Evolutionary conservation across 2,797 vertebrate genomes (phyloP).

Genomic region (Phrynocephalus vlangalii): DNA sequence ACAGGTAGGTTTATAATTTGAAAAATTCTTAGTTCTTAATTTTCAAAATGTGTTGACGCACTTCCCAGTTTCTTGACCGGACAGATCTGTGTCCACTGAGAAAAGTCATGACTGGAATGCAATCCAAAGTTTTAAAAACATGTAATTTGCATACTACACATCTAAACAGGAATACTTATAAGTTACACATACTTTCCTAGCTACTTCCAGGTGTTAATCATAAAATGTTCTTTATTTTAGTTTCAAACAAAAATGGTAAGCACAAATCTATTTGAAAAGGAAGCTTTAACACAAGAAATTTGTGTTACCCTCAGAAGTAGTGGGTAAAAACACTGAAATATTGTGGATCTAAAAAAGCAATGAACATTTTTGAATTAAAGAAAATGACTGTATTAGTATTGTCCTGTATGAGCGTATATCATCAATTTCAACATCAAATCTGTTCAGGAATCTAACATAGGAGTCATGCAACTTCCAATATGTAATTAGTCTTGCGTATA

Average conservation of each 20-base stretch:
- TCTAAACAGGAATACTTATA: background rate
- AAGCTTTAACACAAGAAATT: conserved; percentile 11
- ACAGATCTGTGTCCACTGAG: no score
- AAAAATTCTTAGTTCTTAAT: background rate
- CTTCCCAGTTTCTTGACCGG: background rate
- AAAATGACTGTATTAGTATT: no score
- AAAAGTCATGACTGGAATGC: background rate
- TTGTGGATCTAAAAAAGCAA: no score
- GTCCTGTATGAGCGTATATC: no score
- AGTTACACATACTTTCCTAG: background rate
- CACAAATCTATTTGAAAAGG: conserved; percentile 11
- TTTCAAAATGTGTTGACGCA: background rate
- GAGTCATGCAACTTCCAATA: background rate
- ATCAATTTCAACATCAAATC: conserved; percentile 27
- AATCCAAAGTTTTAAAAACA: background rate
- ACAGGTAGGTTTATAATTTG: no score
- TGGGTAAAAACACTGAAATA: background rate
- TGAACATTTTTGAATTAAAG: no score
- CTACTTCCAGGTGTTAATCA: conserved; percentile 13
- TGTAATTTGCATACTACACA: background rate
- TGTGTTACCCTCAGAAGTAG: background rate
- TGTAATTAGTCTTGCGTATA: background rate
- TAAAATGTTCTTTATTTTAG: conserved; percentile 19
- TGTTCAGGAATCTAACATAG: conserved; percentile 26
- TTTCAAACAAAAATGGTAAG: conserved; percentile 6